Percentiles rank a stretch among this genome's conserved stretches.
Conservation (phyloP, 2,888 invertebrate genomes). For the Poecilobothrus nobilitatus region DNA sequence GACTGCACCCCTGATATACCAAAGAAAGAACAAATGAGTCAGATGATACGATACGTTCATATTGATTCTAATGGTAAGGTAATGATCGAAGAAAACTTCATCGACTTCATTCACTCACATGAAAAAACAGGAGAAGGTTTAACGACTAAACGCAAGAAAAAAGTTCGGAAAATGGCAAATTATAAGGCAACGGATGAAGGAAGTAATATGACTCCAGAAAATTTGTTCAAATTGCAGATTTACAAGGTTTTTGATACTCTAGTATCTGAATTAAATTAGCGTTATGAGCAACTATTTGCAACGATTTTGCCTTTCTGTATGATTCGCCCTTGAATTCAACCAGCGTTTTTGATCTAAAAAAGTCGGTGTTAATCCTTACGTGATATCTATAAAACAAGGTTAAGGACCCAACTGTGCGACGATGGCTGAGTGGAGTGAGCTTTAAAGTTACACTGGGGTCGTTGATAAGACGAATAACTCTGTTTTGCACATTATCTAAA, state of each 20-base stretch:
- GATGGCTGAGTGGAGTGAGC: too few relatives aligned
- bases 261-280: too few relatives aligned
- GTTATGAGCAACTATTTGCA: constrained; percentile 9
- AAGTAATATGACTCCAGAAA: constrained; percentile 7
- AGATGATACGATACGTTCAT: not conserved
- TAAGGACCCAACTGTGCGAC: too few relatives aligned
- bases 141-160: not conserved
- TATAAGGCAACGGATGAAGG: constrained; percentile 10
- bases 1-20: constrained; percentile 8
- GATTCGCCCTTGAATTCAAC: not conserved
- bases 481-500: too few relatives aligned
- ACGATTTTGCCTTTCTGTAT: constrained; percentile 9
- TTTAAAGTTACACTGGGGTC: too few relatives aligned
- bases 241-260: constrained; percentile 2
- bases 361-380: too few relatives aligned
- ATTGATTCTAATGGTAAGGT: not conserved
- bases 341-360: constrained; percentile 10
- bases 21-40: not conserved
- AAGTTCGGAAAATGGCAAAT: too few relatives aligned
- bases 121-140: not conserved
- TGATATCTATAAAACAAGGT: too few relatives aligned
- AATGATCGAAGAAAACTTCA: constrained; percentile 3
- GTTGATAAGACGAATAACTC: too few relatives aligned
- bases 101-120: not conserved
- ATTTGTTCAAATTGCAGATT: constrained; percentile 4